These are phyloP conservation scores for Uropsilus gracilis DNA, from an alignment of 2,113 vertebrate species.

Conservation along the genomic window DNA sequence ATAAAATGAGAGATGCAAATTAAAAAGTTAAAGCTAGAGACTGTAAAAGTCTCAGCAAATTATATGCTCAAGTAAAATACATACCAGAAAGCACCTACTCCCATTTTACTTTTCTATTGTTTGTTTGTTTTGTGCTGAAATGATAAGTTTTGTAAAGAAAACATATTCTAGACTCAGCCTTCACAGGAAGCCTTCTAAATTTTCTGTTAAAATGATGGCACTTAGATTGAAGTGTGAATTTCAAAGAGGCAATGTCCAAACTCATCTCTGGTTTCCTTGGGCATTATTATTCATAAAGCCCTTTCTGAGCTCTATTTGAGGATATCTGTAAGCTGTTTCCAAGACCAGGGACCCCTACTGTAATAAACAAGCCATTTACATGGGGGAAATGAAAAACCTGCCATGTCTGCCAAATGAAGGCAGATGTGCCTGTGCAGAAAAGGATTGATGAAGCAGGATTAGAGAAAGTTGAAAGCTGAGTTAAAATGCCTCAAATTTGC, in stretches of 20 bases:
- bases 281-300: conserved; percentile 82
- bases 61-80: conserved; percentile 61
- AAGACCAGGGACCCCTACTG: conserved; percentile 77
- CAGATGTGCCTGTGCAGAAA: conserved; percentile 56
- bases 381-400: conserved; percentile 74
- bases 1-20: conserved; percentile 52
- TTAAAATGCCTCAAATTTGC: conserved; percentile 69
- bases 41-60: background rate
- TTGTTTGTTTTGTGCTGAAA: conserved; percentile 50
- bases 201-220: conserved; percentile 72
- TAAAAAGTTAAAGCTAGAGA: background rate
- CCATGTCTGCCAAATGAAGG: conserved; percentile 72
- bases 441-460: conserved; percentile 25
- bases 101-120: conserved; percentile 23
- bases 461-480: conserved; percentile 59
- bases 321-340: conserved; percentile 70
- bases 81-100: conserved; percentile 60
- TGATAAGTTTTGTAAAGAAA: conserved; percentile 63
- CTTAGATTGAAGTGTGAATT: conserved; percentile 77
- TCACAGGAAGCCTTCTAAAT: conserved; percentile 19
- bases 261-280: conserved; percentile 74
- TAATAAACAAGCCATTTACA: conserved; percentile 84
- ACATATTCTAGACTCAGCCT: conserved; percentile 77
- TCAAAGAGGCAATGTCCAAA: conserved; percentile 75
- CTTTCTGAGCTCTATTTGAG: conserved; percentile 74